Percentiles rank a stretch among this genome's conserved stretches.
phyloP scores from a whole-genome alignment of 1,140 invertebrate species.

The Drosophila eugracilis region DNA sequence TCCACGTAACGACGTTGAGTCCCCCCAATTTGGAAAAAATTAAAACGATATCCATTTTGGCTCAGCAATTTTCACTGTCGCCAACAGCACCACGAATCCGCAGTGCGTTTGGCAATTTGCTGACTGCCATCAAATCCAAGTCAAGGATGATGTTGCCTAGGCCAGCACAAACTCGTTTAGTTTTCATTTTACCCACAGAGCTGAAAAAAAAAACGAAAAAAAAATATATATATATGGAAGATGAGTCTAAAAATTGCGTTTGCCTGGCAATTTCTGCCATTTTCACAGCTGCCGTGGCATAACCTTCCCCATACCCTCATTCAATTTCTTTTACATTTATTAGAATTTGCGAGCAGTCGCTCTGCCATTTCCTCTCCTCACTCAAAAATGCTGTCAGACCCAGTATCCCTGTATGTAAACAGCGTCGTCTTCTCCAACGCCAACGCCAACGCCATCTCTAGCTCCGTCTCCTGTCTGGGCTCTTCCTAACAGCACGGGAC shows the following conservation, averaged over 20 bases:
- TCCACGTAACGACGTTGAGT: constrained; percentile 19
- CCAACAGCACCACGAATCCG: constrained; percentile 45
- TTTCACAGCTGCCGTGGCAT: constrained; percentile 77
- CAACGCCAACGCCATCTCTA: not conserved
- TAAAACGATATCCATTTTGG: constrained; percentile 81
- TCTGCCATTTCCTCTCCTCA: constrained; percentile 21
- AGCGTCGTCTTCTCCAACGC: constrained; percentile 20
- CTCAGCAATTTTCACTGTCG: constrained; percentile 72
- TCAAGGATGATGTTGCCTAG: constrained; percentile 60
- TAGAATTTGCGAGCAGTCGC: constrained; percentile 72
- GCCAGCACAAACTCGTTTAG: constrained; percentile 76
- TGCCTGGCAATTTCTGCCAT: constrained; percentile 71
- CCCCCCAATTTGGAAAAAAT: constrained; percentile 63
- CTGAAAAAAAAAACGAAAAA: not conserved
- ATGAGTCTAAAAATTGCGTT: constrained; percentile 67
- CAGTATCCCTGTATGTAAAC: constrained; percentile 44
- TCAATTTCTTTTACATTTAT: constrained; percentile 83
- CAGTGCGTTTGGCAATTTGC: constrained; percentile 77
- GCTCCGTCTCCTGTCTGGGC: constrained; percentile 1
- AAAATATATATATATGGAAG: constrained; percentile 1
- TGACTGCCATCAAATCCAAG: constrained; percentile 61
- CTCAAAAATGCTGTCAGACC: constrained; percentile 34
- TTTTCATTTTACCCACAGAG: constrained; percentile 69
- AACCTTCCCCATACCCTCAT: constrained; percentile 70
- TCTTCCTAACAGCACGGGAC: constrained; percentile 8